These are phyloP conservation scores for Pterois miles DNA, from an alignment of 2,797 vertebrate species.

Conservation along the genomic window DNA sequence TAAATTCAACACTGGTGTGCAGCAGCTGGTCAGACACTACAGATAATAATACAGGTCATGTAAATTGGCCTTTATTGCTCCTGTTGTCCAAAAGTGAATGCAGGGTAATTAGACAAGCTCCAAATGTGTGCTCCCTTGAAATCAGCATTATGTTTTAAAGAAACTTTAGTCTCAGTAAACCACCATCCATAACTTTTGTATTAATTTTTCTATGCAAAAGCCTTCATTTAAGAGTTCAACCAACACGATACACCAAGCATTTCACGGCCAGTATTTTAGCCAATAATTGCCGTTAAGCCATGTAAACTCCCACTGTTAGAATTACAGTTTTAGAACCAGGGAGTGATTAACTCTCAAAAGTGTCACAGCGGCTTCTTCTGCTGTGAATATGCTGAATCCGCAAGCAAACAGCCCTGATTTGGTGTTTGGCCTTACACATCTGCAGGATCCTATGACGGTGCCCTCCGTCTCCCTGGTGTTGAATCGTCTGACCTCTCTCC, in stretches of 20 bases:
- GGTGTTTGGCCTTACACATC: constrained; percentile 11
- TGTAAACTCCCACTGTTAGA: constrained; percentile 33
- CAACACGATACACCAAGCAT: constrained; percentile 43
- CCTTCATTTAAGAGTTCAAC: constrained; percentile 35
- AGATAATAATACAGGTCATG: constrained; percentile 4
- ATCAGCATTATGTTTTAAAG: constrained; percentile 35
- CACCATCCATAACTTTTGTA: constrained; percentile 39
- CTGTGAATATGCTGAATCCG: constrained; percentile 9
- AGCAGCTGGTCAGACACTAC: not conserved
- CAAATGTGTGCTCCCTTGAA: constrained; percentile 19
- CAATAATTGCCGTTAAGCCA: constrained; percentile 63
- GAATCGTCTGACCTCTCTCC: not conserved
- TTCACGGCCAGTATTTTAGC: constrained; percentile 36
- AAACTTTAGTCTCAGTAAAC: constrained; percentile 51
- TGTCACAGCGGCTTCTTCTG: constrained; percentile 46
- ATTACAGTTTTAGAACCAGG: constrained; percentile 20
- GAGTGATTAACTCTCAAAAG: constrained; percentile 65
- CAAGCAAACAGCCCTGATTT: constrained; percentile 16
- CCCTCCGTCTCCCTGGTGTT: not conserved
- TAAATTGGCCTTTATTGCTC: constrained; percentile 12
- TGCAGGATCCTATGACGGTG: not conserved
- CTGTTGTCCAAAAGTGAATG: constrained; percentile 35
- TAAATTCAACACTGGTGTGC: not conserved
- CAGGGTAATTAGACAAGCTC: constrained; percentile 42
- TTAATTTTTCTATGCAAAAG: constrained; percentile 30